phyloP scores from a whole-genome alignment of 2,888 invertebrate species.

The Eupithecia subfuscata region DNA sequence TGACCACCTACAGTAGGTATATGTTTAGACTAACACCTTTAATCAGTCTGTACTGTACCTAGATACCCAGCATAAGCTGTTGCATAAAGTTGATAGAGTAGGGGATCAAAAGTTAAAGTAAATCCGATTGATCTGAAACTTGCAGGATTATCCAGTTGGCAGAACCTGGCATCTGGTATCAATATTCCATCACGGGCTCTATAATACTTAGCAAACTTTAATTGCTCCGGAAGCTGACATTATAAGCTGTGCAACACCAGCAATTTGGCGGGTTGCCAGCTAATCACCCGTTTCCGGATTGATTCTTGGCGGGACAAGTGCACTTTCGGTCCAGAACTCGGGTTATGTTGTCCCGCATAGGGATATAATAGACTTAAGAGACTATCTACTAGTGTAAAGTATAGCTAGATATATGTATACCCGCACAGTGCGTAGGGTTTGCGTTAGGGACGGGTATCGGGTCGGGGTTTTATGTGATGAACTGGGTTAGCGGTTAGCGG shows the following conservation, averaged over 20 bases:
- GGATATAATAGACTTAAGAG: neutral
- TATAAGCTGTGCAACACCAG: conserved; percentile 40
- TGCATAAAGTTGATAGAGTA: neutral
- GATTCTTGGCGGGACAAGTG: conserved; percentile 50
- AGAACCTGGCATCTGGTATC: conserved; percentile 7
- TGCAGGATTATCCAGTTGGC: conserved; percentile 7
- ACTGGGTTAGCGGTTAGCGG: conserved; percentile 4
- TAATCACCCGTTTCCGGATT: conserved; percentile 45
- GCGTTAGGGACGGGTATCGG: neutral
- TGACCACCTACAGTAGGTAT: too few species aligned
- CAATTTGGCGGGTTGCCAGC: conserved; percentile 44
- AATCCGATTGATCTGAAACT: conserved; percentile 12
- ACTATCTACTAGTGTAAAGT: too few species aligned
- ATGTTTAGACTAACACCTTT: too few species aligned
- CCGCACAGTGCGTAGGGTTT: neutral
- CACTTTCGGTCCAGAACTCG: conserved; percentile 43
- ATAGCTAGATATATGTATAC: too few species aligned
- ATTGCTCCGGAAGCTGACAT: conserved; percentile 37
- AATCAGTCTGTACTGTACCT: neutral
- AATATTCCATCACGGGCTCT: conserved; percentile 25
- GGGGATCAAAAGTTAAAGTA: neutral
- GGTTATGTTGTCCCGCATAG: conserved; percentile 16
- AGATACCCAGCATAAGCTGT: too few species aligned
- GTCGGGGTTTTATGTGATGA: conserved; percentile 6
- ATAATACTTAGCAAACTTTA: conserved; percentile 36